Percentiles rank a stretch among this genome's conserved stretches.
Conservation (phyloP, 2,888 invertebrate species). For the Tenthredo mesomela region DNA sequence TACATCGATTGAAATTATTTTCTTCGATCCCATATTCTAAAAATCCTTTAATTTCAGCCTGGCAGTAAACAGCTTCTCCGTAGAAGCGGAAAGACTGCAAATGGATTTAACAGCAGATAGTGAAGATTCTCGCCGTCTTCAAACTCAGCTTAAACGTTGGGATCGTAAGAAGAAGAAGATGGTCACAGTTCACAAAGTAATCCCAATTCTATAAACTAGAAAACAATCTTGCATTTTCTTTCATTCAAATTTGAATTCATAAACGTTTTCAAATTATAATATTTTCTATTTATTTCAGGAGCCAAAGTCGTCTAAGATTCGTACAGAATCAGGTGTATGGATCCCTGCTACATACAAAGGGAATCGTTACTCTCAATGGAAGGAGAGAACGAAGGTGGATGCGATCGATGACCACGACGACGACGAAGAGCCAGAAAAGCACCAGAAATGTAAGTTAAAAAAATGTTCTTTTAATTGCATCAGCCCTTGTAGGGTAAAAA, state of each 20-base stretch:
- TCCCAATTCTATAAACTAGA: conserved; percentile 60
- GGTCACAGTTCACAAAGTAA: conserved; percentile 85
- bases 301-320: conserved; percentile 87
- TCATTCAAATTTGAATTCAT: conserved; percentile 6
- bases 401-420: conserved; percentile 76
- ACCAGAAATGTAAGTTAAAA: conserved; percentile 66
- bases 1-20: conserved; percentile 47
- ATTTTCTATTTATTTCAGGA: conserved; percentile 74
- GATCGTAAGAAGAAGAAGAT: conserved; percentile 98
- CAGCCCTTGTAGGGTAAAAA: background rate
- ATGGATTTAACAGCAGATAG: conserved; percentile 93
- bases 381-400: conserved; percentile 84
- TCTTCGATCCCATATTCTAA: background rate
- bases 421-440: conserved; percentile 73
- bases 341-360: conserved; percentile 97
- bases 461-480: background rate
- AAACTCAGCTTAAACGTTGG: conserved; percentile 88
- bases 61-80: conserved; percentile 89
- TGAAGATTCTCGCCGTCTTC: conserved; percentile 82
- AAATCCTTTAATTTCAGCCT: conserved; percentile 79
- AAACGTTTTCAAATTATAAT: background rate
- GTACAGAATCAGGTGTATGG: conserved; percentile 97
- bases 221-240: background rate
- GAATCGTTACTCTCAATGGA: conserved; percentile 93
- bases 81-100: conserved; percentile 88